A percentile compares a stretch with the other conserved stretches of the same genome.
phyloP scores from a whole-genome alignment of 2,797 vertebrate species.

The Coreius guichenoti region DNA sequence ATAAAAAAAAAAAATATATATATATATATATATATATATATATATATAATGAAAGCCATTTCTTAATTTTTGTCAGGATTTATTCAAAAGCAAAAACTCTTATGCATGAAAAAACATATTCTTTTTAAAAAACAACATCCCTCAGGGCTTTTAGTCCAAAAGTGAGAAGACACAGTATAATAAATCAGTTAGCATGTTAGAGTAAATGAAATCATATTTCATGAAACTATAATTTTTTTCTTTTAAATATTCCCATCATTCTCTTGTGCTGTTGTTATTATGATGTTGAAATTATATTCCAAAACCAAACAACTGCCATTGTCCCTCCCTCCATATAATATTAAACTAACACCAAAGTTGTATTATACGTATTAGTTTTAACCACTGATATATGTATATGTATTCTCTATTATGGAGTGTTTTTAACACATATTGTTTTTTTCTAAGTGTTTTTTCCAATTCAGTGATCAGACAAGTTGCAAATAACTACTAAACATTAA shows the following conservation, averaged over 20 bases:
- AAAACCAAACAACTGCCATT: background rate
- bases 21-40: too few species aligned
- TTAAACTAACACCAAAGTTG: background rate
- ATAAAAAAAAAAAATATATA: too few species aligned
- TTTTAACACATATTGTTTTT: background rate
- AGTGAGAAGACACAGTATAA: too few species aligned
- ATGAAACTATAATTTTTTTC: background rate
- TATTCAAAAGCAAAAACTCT: too few species aligned
- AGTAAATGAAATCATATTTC: background rate
- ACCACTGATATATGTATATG: background rate
- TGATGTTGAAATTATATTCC: background rate
- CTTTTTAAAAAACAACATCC: too few species aligned
- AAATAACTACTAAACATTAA: background rate
- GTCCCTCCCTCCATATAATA: background rate
- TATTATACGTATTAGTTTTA: background rate
- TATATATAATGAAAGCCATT: too few species aligned
- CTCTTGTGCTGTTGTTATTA: background rate
- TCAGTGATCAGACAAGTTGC: background rate
- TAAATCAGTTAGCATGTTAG: background rate
- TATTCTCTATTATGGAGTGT: too few species aligned
- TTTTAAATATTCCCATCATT: background rate
- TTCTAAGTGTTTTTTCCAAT: background rate
- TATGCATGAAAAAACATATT: too few species aligned
- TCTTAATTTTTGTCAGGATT: too few species aligned
- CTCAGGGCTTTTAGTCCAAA: too few species aligned